Evolutionary conservation across 2,888 invertebrate genomes (phyloP).

Genomic region (Microdon myrmicae): DNA sequence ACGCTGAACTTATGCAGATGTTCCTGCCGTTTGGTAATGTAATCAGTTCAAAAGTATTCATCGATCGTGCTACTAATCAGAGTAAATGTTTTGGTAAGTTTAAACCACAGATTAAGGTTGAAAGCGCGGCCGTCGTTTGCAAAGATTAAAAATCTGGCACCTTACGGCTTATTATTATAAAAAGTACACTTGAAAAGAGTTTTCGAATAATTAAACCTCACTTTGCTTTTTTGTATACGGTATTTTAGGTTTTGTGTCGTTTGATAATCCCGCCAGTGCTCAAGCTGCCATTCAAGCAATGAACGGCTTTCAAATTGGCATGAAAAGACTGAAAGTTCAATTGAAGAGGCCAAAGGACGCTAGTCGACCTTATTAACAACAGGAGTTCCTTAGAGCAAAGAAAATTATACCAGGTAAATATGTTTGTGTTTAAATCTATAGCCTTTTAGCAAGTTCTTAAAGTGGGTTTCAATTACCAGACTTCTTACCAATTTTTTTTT

Average conservation of each 20-base stretch:
- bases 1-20: conserved; percentile 99
- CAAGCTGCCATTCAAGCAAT: conserved; percentile 99
- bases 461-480: too few species aligned
- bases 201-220: too few species aligned
- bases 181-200: too few species aligned
- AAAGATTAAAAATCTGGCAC: too few species aligned
- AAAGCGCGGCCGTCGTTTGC: too few species aligned
- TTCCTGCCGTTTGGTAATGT: conserved; percentile 99
- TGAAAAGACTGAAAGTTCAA: conserved; percentile 99
- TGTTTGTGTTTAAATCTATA: background rate
- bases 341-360: conserved; percentile 99
- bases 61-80: conserved; percentile 99
- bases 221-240: too few species aligned
- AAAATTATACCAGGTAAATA: conserved; percentile 41
- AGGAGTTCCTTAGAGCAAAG: conserved; percentile 66
- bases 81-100: conserved; percentile 99
- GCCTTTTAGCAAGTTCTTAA: background rate
- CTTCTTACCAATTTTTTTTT: too few species aligned
- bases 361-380: conserved; percentile 95
- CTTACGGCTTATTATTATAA: too few species aligned
- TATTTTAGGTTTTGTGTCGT: conserved; percentile 99
- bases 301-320: conserved; percentile 99
- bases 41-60: conserved; percentile 99
- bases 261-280: conserved; percentile 98
- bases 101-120: too few species aligned